Base-by-base conservation (phyloP, 2,113 vertebrate species). In the Nibea albiflora region DNA sequence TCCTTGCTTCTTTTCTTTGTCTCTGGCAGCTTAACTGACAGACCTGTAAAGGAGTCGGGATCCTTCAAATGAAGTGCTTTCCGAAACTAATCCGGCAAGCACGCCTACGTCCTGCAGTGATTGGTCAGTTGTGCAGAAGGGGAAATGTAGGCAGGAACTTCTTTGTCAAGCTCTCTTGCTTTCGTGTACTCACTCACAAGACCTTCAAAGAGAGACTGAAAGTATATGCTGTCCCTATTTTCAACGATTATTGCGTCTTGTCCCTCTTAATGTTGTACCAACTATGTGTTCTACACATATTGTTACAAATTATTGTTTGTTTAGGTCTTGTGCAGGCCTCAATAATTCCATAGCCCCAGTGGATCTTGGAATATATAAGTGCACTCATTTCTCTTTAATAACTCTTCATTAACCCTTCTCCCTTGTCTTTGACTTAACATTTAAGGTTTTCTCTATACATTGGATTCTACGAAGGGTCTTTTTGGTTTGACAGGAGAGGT, bases 391-490 rank as follows among this genome's bases (percentile, higher is more conserved):
- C 4, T 73, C 73, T 46, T 57, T 5, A 54, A 44, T 9, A 11
- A 17, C 17, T 84, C 31, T 35, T 61, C 26, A 61, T 53, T 24
- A 15, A 54, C 26, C 22, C 16, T 72, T 35, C n/a, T 67, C 46
- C 28, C 22, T 14, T 14, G 3, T 19, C 15, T 50, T 44, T 35
- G 60, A 53, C 20, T 10, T 20, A 12, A n/a, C 28, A 1, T 44
- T 35, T 74, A 3, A 19, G 39, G 31, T n/a, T 17, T 15, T 44
- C 28, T 84, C 77, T 93, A 99, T 89, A 99, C 98, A 85, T 99
- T 99, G 87, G 98, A 99, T 96, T 99, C 98, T 83, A 99, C 98
- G 92, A 99, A 99, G 19, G 98, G 98, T 96, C 97, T 97, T 97
- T 99, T 99, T 96, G 98, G 97, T 98, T 99, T 99, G 94, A 99